phyloP scores from a whole-genome alignment of 2,113 vertebrate species.

The Microcebus ravelobensis region DNA sequence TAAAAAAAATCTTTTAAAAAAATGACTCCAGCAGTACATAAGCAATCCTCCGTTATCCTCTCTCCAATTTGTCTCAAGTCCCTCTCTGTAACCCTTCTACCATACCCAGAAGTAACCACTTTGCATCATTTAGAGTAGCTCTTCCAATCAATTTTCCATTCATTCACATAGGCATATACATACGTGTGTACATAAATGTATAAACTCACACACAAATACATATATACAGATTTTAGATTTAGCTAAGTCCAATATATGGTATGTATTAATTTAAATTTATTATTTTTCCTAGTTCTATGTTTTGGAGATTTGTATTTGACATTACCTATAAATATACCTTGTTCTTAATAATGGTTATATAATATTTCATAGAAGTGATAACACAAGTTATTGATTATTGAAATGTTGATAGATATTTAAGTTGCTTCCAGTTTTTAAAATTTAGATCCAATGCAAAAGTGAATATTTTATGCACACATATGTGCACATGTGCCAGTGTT shows the following conservation, averaged over 20 bases:
- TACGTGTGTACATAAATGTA: background rate
- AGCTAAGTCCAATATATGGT: background rate
- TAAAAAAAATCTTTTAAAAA: background rate
- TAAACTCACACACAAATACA: background rate
- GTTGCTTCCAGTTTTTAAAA: background rate
- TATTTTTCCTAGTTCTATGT: background rate
- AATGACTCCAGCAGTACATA: background rate
- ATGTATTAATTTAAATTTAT: background rate
- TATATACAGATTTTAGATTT: background rate
- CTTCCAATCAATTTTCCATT: background rate
- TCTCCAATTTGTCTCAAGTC: background rate
- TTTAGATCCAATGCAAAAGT: background rate
- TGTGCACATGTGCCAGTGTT: rapidly evolving
- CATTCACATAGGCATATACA: background rate
- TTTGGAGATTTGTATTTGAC: background rate
- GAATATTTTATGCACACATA: background rate
- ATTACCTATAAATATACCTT: background rate
- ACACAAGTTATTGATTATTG: background rate
- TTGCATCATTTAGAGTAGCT: background rate
- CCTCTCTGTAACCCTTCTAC: background rate
- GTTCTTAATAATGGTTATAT: background rate
- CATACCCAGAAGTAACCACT: background rate
- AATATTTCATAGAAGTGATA: background rate
- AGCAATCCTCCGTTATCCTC: background rate
- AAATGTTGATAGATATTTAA: background rate